These are phyloP conservation scores for Ectropis grisescens DNA, from an alignment of 1,140 invertebrate species.

Conservation along the genomic window DNA sequence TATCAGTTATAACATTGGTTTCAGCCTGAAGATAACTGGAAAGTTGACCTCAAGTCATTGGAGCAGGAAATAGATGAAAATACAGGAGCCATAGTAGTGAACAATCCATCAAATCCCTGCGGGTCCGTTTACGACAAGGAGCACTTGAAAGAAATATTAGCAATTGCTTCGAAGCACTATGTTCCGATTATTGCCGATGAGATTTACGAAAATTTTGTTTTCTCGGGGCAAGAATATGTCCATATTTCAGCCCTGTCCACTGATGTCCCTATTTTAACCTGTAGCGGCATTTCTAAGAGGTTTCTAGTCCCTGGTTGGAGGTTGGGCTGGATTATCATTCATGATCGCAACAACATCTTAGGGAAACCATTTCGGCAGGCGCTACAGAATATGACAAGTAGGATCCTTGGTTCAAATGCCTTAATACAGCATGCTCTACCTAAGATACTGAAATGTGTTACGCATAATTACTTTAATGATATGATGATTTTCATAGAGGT, in stretches of 20 bases:
- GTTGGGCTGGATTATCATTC: slow-evolving; percentile 95
- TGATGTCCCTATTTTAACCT: slow-evolving; percentile 92
- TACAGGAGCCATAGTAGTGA: slow-evolving; percentile 92
- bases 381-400: slow-evolving; percentile 81
- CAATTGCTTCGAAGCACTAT: slow-evolving; percentile 83
- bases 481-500: slow-evolving; percentile 82
- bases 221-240: slow-evolving; percentile 84
- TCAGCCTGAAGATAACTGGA: slow-evolving; percentile 91
- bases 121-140: slow-evolving; percentile 89
- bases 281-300: slow-evolving; percentile 93
- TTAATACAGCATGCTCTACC: slow-evolving; percentile 93
- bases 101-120: slow-evolving; percentile 98
- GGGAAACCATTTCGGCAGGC: slow-evolving; percentile 77
- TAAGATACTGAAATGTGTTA: slow-evolving; percentile 86
- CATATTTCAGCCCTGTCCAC: slow-evolving; percentile 86
- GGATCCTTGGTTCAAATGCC: slow-evolving; percentile 92
- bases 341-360: slow-evolving; percentile 84
- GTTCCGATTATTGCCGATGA: slow-evolving; percentile 97
- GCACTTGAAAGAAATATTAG: slow-evolving; percentile 86
- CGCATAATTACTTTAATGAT: slow-evolving; percentile 85
- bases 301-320: slow-evolving; percentile 97
- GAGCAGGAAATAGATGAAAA: slow-evolving; percentile 90
- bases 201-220: slow-evolving; percentile 90
- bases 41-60: slow-evolving; percentile 89
- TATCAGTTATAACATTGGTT: too few relatives aligned